Conservation (phyloP, 2,888 invertebrate species). For the Prostheceraeus crozeri region DNA sequence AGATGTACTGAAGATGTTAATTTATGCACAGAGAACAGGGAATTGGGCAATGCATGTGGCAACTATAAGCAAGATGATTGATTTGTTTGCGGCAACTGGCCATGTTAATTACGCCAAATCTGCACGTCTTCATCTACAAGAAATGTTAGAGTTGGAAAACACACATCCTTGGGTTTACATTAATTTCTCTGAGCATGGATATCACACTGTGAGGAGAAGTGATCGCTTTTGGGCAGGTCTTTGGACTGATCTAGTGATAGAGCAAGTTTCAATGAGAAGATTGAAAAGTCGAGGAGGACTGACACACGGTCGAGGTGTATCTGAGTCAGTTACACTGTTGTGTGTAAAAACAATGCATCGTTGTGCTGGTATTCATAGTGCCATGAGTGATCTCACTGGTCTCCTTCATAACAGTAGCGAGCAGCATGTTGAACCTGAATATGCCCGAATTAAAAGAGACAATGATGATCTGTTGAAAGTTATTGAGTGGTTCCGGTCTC, state of each 20-base stretch:
- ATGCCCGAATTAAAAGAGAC: background rate
- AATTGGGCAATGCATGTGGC: too few relatives aligned
- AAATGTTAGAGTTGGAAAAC: too few relatives aligned
- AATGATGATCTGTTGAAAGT: background rate
- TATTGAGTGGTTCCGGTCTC: background rate
- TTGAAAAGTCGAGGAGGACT: constrained; percentile 43
- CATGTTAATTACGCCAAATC: too few relatives aligned
- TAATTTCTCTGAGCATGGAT: background rate
- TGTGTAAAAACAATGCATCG: constrained; percentile 38
- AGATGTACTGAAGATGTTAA: too few relatives aligned
- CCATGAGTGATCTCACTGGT: constrained; percentile 11
- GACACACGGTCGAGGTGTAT: constrained; percentile 41
- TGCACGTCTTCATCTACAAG: too few relatives aligned
- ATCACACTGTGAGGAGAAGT: constrained; percentile 34
- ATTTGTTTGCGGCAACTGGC: too few relatives aligned
- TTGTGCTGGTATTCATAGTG: constrained; percentile 5
- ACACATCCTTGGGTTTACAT: too few relatives aligned
- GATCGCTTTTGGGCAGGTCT: constrained; percentile 44
- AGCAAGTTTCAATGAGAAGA: constrained; percentile 43
- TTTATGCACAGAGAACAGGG: too few relatives aligned
- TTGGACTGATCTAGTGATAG: constrained; percentile 43
- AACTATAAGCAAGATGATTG: too few relatives aligned
- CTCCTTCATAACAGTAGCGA: background rate
- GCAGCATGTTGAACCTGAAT: constrained; percentile 9
- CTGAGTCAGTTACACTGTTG: constrained; percentile 40